A percentile compares a stretch with the other conserved stretches of the same genome.
Conservation (phyloP, 2,888 invertebrate genomes). For the Sympetrum striolatum region DNA sequence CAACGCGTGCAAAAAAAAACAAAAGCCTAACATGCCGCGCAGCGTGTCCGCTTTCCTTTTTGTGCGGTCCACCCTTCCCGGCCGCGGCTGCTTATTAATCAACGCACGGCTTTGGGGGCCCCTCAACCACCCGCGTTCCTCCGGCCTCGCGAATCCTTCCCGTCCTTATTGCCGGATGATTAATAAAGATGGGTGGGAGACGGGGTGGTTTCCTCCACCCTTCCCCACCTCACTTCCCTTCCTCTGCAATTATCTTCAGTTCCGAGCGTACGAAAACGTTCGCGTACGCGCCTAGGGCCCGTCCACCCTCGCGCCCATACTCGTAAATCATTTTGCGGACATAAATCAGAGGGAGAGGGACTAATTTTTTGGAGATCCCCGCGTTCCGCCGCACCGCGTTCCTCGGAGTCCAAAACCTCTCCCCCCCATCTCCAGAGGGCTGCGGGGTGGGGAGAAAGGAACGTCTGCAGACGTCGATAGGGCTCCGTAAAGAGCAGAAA, state of each 20-base stretch:
- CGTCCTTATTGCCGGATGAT: slow-evolving; percentile 48
- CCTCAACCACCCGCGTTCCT: slow-evolving; percentile 44
- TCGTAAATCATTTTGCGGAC: background rate
- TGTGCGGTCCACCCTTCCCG: background rate
- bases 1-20: background rate
- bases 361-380: background rate
- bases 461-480: background rate
- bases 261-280: background rate
- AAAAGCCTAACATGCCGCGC: background rate
- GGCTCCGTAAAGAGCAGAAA: background rate
- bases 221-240: background rate
- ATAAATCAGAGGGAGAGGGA: background rate
- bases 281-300: background rate
- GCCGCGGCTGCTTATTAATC: background rate
- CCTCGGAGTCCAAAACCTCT: background rate
- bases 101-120: background rate
- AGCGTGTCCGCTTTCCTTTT: background rate
- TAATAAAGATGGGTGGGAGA: slow-evolving; percentile 47
- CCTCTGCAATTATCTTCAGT: background rate
- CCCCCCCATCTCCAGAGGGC: background rate
- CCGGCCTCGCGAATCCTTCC: slow-evolving; percentile 47
- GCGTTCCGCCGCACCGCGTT: background rate
- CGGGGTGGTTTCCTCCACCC: slow-evolving; percentile 40
- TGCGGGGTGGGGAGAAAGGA: background rate
- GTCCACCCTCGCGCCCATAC: background rate